Percentiles rank a stretch among this genome's conserved stretches.
These are phyloP conservation scores for Macrotis lagotis DNA, from an alignment of 2,113 vertebrate species.

Conservation along the genomic window DNA sequence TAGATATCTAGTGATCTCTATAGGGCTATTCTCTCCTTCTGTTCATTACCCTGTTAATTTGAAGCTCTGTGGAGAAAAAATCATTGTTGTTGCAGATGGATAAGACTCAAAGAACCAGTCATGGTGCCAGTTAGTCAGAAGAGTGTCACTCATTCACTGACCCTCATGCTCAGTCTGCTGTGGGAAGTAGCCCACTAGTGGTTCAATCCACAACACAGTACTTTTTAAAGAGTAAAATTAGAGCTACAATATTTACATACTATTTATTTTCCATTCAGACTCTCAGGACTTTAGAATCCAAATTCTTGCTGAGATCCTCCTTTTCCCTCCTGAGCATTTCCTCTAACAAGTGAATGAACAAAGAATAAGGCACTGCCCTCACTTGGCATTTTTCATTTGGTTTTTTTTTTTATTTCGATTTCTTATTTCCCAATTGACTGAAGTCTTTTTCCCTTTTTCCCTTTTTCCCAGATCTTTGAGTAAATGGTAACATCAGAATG, in stretches of 20 bases:
- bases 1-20: not conserved
- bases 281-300: not conserved
- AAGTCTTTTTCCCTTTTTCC: no score
- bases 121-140: not conserved
- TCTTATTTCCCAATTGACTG: no score
- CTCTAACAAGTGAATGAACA: not conserved
- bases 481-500: no score
- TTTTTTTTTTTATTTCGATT: not conserved
- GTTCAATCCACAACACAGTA: not conserved
- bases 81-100: not conserved
- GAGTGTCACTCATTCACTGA: not conserved
- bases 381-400: not conserved
- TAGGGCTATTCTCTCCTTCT: not conserved
- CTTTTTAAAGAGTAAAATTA: not conserved
- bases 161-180: not conserved
- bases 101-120: not conserved
- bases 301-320: not conserved
- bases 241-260: not conserved
- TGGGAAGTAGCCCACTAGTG: not conserved
- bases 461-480: no score
- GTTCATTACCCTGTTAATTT: not conserved
- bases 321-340: not conserved
- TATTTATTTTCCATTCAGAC: not conserved
- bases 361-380: not conserved
- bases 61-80: not conserved